Base-by-base conservation (phyloP, 2,888 invertebrate genomes). In the Leptopterna dolabrata region DNA sequence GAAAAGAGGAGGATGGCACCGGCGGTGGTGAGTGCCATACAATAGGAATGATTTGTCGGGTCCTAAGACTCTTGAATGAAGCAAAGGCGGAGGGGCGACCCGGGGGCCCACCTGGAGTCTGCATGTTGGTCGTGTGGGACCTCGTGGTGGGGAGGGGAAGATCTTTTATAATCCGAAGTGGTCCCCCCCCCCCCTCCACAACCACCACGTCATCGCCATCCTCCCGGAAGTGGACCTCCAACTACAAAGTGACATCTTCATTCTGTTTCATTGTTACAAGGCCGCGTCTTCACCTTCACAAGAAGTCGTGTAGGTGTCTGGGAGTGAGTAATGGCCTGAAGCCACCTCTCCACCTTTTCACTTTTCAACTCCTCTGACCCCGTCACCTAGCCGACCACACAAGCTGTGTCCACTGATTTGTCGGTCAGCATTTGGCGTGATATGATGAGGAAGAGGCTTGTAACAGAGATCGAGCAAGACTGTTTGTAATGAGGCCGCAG, bases 231-330 rank as follows among this genome's bases (percentile, higher is more conserved):
- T 14, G 19, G n/a, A 16, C n/a, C 2, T 16, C 41, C n/a, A 29
- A 2, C 63, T 63, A 63, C 73, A 36, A 41, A 45, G 78, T 78
- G 78, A 78, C 78, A 78, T 78, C 78, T 78, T 78, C 78, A 78
- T 78, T 78, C 78, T 45, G 78, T 78, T 78, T 78, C 78, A 78
- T 78, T 78, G 78, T 78, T 45, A 78, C 41, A 45, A 78, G 78
- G 45, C 78, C 78, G 45, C 45, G 78, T 78, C 78, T 45, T 45
- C 78, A 45, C 78, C 78, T 78, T 41, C 19, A 45, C 43, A 78
- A 45, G 43, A 24, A 78, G 78, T 45, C 78, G 45, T 78, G 78
- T 78, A 78, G 78, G 78, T 45, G 78, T 78, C 78, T 78, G n/a
- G 45, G 45, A 43, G 41, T 78, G 78, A 78, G 78, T 78, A 78